Evolutionary conservation across 2,888 invertebrate genomes (phyloP).

Genomic region (Clivina fossor): DNA sequence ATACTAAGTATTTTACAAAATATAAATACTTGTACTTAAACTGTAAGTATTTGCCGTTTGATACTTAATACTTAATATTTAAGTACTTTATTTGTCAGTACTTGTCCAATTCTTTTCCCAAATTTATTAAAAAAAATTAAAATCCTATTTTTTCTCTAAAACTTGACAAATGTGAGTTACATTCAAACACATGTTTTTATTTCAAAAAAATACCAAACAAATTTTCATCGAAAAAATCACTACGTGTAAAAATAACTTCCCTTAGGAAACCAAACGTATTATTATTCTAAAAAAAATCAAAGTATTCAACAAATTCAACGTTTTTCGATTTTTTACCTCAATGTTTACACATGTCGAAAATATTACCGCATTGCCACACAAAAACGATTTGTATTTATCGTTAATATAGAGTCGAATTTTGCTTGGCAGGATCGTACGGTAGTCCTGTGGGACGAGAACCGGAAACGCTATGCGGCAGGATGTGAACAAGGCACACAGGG

Average conservation of each 20-base stretch:
- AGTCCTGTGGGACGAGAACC: constrained; percentile 12
- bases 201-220: constrained; percentile 6
- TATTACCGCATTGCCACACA: constrained; percentile 6
- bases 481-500: constrained; percentile 33
- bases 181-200: not conserved
- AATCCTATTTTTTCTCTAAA: too few relatives aligned
- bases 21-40: too few relatives aligned
- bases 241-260: constrained; percentile 6
- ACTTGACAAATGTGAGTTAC: too few relatives aligned
- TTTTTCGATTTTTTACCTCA: constrained; percentile 29
- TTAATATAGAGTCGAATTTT: not conserved
- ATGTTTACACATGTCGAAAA: constrained; percentile 34
- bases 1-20: too few relatives aligned
- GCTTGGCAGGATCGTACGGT: too few relatives aligned
- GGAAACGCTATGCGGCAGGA: constrained; percentile 30
- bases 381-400: not conserved
- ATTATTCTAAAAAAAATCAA: constrained; percentile 23
- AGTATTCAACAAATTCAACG: constrained; percentile 28
- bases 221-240: constrained; percentile 2
- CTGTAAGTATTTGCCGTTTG: too few relatives aligned
- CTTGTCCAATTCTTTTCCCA: too few relatives aligned
- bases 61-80: too few relatives aligned
- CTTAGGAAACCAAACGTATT: not conserved
- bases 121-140: too few relatives aligned
- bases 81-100: too few relatives aligned